A percentile compares a stretch with the other conserved stretches of the same genome.
Conservation (phyloP, 1,140 invertebrate genomes). For the Drosophila pandora region DNA sequence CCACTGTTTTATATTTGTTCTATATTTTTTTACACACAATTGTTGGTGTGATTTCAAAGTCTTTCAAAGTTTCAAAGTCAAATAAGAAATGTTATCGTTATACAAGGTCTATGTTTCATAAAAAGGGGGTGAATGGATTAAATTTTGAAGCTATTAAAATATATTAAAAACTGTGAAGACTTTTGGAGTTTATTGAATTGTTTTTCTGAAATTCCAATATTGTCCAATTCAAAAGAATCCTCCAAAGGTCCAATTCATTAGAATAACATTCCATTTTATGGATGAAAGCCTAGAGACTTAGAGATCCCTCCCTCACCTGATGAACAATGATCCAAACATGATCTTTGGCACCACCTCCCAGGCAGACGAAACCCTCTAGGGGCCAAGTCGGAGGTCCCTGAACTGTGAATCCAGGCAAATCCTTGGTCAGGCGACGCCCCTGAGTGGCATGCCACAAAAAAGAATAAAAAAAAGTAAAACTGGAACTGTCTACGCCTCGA, state of each 20-base stretch:
- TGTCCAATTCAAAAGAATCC: background rate
- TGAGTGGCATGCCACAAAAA: conserved; percentile 26
- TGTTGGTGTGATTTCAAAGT: too few species aligned
- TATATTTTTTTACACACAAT: too few species aligned
- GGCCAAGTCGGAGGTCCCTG: conserved; percentile 64
- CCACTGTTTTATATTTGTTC: too few species aligned
- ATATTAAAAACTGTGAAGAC: background rate
- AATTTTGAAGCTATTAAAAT: background rate
- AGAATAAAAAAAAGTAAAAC: conserved; percentile 34
- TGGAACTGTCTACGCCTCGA: conserved; percentile 65
- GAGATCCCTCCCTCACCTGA: conserved; percentile 4
- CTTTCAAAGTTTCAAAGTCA: background rate
- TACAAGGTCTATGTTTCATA: too few species aligned
- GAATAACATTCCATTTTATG: conserved; percentile 18
- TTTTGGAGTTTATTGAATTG: too few species aligned
- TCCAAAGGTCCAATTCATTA: conserved; percentile 9
- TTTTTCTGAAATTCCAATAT: too few species aligned
- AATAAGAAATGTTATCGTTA: background rate
- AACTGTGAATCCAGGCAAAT: conserved; percentile 31
- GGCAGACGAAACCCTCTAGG: conserved; percentile 50
- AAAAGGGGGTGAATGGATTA: background rate
- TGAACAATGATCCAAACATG: conserved; percentile 11
- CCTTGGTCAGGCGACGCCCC: conserved; percentile 53
- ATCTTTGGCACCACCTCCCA: conserved; percentile 3
- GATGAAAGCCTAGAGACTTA: conserved; percentile 11